These are phyloP conservation scores for Drosophila burlai DNA, from an alignment of 1,140 invertebrate genomes.

Conservation along the genomic window DNA sequence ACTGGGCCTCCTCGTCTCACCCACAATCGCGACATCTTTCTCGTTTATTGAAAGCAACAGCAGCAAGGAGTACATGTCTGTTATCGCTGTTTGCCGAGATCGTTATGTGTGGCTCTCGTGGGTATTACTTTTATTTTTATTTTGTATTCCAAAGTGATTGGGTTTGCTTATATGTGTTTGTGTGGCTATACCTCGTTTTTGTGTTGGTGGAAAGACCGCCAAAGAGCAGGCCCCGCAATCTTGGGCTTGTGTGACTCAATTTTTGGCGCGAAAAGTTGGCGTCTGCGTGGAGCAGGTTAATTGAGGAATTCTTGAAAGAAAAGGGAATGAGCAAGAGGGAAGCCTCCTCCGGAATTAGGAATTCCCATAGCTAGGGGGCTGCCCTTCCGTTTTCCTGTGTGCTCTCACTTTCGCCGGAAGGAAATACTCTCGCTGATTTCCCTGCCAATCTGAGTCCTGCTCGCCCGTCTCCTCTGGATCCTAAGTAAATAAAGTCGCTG, in stretches of 20 bases:
- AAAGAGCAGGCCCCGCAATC: slow-evolving; percentile 47
- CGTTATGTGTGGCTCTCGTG: slow-evolving; percentile 52
- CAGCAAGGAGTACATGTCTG: slow-evolving; percentile 62
- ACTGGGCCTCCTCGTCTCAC: slow-evolving; percentile 48
- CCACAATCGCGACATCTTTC: slow-evolving; percentile 48
- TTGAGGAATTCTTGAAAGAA: slow-evolving; percentile 5
- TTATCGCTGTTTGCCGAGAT: slow-evolving; percentile 77
- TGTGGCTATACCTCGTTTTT: slow-evolving; percentile 20
- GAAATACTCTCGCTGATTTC: slow-evolving; percentile 36
- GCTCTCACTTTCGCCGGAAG: slow-evolving; percentile 48
- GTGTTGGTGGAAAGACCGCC: slow-evolving; percentile 50
- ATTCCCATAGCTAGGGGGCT: slow-evolving; percentile 17
- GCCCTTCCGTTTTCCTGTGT: slow-evolving; percentile 58
- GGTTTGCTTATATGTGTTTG: slow-evolving; percentile 14
- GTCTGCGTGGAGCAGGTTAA: slow-evolving; percentile 65
- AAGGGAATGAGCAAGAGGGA: background rate
- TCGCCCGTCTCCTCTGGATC: slow-evolving; percentile 27
- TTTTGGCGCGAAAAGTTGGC: slow-evolving; percentile 81
- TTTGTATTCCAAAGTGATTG: slow-evolving; percentile 29
- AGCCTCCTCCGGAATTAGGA: slow-evolving; percentile 2
- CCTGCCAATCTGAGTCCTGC: slow-evolving; percentile 12
- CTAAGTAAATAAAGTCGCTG: slow-evolving; percentile 53
- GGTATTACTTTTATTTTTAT: slow-evolving; percentile 17
- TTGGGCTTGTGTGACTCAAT: slow-evolving; percentile 64
- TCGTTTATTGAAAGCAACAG: slow-evolving; percentile 36